phyloP scores from a whole-genome alignment of 2,888 invertebrate species.

The Lingula anatina region DNA sequence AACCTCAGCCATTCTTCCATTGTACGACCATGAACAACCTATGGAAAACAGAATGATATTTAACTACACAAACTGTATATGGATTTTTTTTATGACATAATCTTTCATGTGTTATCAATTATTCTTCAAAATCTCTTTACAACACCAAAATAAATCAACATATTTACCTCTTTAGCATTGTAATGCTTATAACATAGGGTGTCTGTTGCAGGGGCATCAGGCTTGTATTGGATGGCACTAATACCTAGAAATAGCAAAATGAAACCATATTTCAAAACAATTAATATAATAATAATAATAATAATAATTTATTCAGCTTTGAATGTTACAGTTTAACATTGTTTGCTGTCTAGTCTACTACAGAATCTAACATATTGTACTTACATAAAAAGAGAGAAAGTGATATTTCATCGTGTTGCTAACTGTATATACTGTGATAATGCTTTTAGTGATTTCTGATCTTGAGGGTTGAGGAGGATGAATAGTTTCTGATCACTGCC shows the following conservation, averaged over 20 bases:
- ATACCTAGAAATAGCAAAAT: slow-evolving; percentile 52
- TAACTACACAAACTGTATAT: not conserved
- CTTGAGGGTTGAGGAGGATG: no score
- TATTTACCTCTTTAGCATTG: slow-evolving; percentile 56
- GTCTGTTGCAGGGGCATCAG: slow-evolving; percentile 57
- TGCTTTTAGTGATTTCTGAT: no score
- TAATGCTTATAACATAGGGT: slow-evolving; percentile 60
- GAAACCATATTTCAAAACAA: no score
- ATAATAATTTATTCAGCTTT: no score
- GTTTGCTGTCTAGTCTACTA: no score
- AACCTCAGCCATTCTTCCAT: slow-evolving; percentile 67
- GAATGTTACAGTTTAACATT: no score
- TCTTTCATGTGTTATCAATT: not conserved
- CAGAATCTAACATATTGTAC: no score
- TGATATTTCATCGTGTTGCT: no score
- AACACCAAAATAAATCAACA: not conserved
- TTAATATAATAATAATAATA: no score
- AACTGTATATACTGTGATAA: no score
- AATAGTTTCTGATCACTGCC: no score
- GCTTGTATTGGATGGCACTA: slow-evolving; percentile 59
- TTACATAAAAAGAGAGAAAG: no score
- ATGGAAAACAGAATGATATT: slow-evolving; percentile 2
- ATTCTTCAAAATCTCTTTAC: not conserved
- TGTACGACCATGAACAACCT: slow-evolving; percentile 56
- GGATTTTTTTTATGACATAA: not conserved